These are phyloP conservation scores for Girardinichthys multiradiatus DNA, from an alignment of 2,113 vertebrate species.

Conservation along the genomic window DNA sequence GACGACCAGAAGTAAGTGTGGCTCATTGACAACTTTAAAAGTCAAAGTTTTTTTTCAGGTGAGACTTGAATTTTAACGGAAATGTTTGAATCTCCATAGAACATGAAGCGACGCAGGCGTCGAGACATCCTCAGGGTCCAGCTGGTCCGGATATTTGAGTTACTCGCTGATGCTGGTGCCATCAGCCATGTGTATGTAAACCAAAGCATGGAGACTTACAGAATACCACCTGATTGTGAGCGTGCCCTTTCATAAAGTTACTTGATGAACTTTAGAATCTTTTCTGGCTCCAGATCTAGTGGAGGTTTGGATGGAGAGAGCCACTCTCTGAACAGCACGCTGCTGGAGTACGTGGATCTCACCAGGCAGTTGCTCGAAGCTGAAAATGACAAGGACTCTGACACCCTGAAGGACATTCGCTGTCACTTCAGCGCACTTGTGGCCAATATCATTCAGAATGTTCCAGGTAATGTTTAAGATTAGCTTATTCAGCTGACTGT, in stretches of 20 bases:
- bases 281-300: slow-evolving; percentile 83
- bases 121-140: slow-evolving; percentile 98
- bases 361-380: slow-evolving; percentile 97
- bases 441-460: slow-evolving; percentile 99
- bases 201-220: neutral
- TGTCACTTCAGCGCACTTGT: slow-evolving; percentile 99
- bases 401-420: slow-evolving; percentile 95
- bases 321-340: slow-evolving; percentile 95
- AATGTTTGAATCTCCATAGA: slow-evolving; percentile 75
- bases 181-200: slow-evolving; percentile 92
- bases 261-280: neutral
- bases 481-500: neutral
- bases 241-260: neutral
- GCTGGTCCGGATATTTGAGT: slow-evolving; percentile 98
- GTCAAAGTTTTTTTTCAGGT: neutral
- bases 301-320: slow-evolving; percentile 97
- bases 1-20: slow-evolving; percentile 94
- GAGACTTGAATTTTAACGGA: neutral
- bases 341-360: slow-evolving; percentile 97
- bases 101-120: slow-evolving; percentile 99
- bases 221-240: neutral
- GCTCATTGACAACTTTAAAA: neutral
- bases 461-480: slow-evolving; percentile 86
- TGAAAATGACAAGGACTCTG: slow-evolving; percentile 98
- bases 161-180: slow-evolving; percentile 97